Percentiles rank a stretch among this genome's conserved stretches.
Evolutionary conservation across 2,888 invertebrate species (phyloP).

Genomic region (Mesorhabditis sp.): DNA sequence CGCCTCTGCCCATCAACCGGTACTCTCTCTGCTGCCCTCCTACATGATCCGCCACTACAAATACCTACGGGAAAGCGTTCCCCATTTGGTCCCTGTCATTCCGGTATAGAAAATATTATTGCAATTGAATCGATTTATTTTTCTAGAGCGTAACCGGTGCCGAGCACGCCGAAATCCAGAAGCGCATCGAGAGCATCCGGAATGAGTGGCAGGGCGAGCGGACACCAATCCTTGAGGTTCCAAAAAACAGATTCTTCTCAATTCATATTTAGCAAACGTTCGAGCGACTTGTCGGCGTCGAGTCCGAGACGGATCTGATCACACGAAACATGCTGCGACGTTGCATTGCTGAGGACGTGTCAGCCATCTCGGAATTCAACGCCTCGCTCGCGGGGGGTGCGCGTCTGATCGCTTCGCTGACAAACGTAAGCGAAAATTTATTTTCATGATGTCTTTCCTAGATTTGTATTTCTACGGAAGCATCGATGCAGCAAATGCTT

Average conservation of each 20-base stretch:
- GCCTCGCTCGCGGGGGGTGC: conserved; percentile 31
- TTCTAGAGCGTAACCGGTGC: not conserved
- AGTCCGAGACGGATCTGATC: conserved; percentile 8
- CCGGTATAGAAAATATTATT: conserved; percentile 14
- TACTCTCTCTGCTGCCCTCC: conserved; percentile 84
- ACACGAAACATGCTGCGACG: conserved; percentile 22
- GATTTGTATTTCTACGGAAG: not conserved
- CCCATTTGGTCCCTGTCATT: conserved; percentile 33
- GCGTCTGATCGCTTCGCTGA: conserved; percentile 26
- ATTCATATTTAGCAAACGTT: conserved; percentile 20
- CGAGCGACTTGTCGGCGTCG: conserved; percentile 16
- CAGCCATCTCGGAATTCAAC: conserved; percentile 30
- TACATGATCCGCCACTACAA: conserved; percentile 86
- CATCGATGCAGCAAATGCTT: not conserved
- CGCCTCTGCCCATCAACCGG: conserved; percentile 81
- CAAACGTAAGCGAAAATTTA: conserved; percentile 6
- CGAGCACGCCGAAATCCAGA: not conserved
- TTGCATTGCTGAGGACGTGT: conserved; percentile 20
- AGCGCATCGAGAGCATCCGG: not conserved
- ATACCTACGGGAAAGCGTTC: conserved; percentile 34
- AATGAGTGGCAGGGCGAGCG: conserved; percentile 5
- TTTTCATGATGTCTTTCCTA: not conserved
- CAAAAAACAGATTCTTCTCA: conserved; percentile 3
- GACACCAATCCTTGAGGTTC: conserved; percentile 13
- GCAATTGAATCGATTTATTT: not conserved